Base-by-base conservation (phyloP, 2,113 vertebrate species). In the Pycnonotus jocosus region DNA sequence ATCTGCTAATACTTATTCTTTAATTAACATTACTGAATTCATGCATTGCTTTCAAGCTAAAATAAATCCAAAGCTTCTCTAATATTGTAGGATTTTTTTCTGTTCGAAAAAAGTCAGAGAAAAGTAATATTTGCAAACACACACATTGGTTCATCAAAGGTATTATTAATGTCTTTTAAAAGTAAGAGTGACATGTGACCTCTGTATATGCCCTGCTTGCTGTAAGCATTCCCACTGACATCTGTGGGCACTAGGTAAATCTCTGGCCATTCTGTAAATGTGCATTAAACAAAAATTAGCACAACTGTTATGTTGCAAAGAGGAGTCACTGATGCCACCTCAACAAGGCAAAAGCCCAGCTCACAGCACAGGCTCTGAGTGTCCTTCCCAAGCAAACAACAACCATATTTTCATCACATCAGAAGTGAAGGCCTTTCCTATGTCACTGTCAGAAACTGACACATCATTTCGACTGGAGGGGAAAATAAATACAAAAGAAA, bases 21-120 rank as follows among this genome's bases (percentile, higher is more conserved):
- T 94, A 97, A 96, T 92, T 95, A 97, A 88, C 50, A 71, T 48
- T 81, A 30, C 25, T 86, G 37, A 76, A 73, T 95, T 82, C 71
- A 60, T 25, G 85, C 23, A 65, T 31, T 62, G 15, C 44, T 81
- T 93, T 87, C 61, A 66, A 84, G 92, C 45, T 9, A 74, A 82
- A 79, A 81, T 69, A 93, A 33, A 53, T 62, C 11, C 54, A 66
- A 20, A 60, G 40, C 2, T 69, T 74, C 57, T 70, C 24, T 65
- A 84, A 65, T 23, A 27, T 35, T 72, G 27, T 30, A 35, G 5
- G 8, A 33, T 73, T 74, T 90, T 38, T 38, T 84, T 42, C 31
- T 53, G 5, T 13, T 93, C 47, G 42, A 19, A 33, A 87, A 83
- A 85, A 56, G 51, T 48, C 15, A 62, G 7, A 56, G 58, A 16